A percentile compares a stretch with the other conserved stretches of the same genome.
These are phyloP conservation scores for Macrostomum lignano DNA, from an alignment of 1,140 invertebrate genomes.

Conservation along the genomic window DNA sequence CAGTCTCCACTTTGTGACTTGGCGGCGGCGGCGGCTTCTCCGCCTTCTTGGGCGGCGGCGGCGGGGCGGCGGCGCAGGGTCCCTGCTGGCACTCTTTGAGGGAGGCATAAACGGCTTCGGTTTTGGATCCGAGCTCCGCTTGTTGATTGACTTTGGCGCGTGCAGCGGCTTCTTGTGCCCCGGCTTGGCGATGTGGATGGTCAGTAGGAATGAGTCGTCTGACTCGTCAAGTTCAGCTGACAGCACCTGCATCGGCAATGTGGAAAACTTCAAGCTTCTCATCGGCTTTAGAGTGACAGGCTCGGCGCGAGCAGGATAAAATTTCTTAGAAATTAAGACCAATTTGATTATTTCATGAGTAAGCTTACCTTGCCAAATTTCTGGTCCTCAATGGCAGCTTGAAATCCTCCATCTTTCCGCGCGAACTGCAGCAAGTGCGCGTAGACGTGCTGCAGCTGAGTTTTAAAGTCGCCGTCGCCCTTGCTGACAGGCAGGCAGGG, in stretches of 20 bases:
- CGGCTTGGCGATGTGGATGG: conserved; percentile 16
- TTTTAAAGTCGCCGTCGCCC: conserved; percentile 3
- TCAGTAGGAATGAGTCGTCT: conserved; percentile 16
- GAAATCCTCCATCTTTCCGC: not conserved
- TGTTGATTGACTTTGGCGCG: conserved; percentile 6
- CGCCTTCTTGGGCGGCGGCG: conserved; percentile 7
- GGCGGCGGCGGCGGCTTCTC: not conserved
- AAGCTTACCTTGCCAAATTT: conserved; percentile 5
- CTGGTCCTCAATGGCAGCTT: not conserved
- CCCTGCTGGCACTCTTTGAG: conserved; percentile 3
- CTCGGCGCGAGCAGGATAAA: no score
- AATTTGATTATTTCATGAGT: not conserved
- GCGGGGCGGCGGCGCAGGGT: conserved; percentile 4
- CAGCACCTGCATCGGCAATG: conserved; percentile 12
- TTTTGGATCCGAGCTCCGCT: no score
- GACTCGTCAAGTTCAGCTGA: conserved; percentile 20
- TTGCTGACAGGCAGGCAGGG: not conserved
- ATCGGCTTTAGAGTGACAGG: not conserved
- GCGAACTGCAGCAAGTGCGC: not conserved
- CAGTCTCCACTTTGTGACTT: conserved; percentile 2
- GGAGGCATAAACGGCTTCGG: not conserved
- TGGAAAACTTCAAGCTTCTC: not conserved
- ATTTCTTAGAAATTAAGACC: conserved; percentile 1
- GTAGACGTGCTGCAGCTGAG: conserved; percentile 1
- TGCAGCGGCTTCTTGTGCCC: conserved; percentile 10